Evolutionary conservation across 2,888 invertebrate genomes (phyloP), one percentile per base, ranked within the genome.

Genomic region (Sarcophaga subvicina): DNA sequence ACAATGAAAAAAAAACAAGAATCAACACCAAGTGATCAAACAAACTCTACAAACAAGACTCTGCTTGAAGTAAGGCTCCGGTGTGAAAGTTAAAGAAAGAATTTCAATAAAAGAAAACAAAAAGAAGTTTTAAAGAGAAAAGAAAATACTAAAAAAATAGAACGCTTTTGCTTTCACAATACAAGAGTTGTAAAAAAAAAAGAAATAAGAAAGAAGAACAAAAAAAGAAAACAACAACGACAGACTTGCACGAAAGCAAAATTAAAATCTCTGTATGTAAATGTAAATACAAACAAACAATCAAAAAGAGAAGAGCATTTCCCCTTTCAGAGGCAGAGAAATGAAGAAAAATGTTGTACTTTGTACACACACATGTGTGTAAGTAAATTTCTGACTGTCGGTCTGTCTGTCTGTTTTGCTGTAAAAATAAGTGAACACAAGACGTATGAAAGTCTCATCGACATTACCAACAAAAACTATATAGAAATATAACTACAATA

Each of bases 131-230:
- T 49, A 54, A 83, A 64, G 70, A 47, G 85, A 80, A 63, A 82
- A 83, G 12, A 80, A 71, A 67, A 49, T 14, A 14, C 27, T 64
- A 83, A 88, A 84, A 75, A 76, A 80, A 88, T 75, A 88, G 88
- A 89, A 88, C 89, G 89, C 89, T 89, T 89, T 89, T 89, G 89
- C 89, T 89, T 89, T 89, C 89, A 89, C 89, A 89, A 82, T 45
- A 81, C 60, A 66, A 72, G 66, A 71, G 76, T 85, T 80, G 70
- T 80, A 78, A 85, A 79, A 63, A 72, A 69, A 54, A 47, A 60
- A 60, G 69, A 77, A 72, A 67, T 72, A 79, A 90, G 91, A 90
- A 90, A 89, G 90, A 91, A 90, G 89, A 76, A 70, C 37, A 85
- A 82, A 88, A 89, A 80, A 81, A 83, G 59, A 83, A 87, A 85